phyloP scores from a whole-genome alignment of 1,140 invertebrate species.

The Drosophila murphyi region DNA sequence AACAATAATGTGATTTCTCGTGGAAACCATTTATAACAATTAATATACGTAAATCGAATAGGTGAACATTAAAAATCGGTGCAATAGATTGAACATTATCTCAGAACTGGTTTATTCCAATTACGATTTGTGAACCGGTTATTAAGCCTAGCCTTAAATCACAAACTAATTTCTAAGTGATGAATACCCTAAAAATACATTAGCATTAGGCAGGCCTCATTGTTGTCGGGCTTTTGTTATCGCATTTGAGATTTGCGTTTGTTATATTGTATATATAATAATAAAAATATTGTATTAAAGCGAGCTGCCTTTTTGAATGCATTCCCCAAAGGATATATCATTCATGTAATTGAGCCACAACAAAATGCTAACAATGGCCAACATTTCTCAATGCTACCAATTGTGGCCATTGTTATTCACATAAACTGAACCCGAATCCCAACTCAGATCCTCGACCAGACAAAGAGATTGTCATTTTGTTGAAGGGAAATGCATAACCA shows the following conservation, averaged over 20 bases:
- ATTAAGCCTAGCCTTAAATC: neutral
- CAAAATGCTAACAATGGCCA: conserved; percentile 23
- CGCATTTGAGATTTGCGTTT: neutral
- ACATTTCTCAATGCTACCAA: conserved; percentile 24
- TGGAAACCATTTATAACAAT: too few relatives aligned
- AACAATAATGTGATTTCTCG: too few relatives aligned
- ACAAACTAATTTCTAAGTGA: neutral
- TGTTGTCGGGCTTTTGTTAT: neutral
- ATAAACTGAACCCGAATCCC: neutral
- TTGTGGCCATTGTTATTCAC: conserved; percentile 16
- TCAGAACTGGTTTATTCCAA: too few relatives aligned
- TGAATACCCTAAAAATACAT: neutral
- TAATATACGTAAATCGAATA: too few relatives aligned
- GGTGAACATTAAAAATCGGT: too few relatives aligned
- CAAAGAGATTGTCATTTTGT: conserved; percentile 18
- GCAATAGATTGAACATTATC: too few relatives aligned
- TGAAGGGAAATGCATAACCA: neutral
- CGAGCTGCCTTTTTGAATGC: neutral
- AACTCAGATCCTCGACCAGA: neutral
- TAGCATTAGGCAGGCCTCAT: neutral
- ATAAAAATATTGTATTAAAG: conserved; percentile 2
- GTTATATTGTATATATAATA: neutral
- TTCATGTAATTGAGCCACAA: conserved; percentile 26
- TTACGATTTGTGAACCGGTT: neutral
- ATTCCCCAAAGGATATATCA: conserved; percentile 12